These are phyloP conservation scores for Phalloptychus januarius DNA, from an alignment of 2,797 vertebrate species.

Conservation along the genomic window DNA sequence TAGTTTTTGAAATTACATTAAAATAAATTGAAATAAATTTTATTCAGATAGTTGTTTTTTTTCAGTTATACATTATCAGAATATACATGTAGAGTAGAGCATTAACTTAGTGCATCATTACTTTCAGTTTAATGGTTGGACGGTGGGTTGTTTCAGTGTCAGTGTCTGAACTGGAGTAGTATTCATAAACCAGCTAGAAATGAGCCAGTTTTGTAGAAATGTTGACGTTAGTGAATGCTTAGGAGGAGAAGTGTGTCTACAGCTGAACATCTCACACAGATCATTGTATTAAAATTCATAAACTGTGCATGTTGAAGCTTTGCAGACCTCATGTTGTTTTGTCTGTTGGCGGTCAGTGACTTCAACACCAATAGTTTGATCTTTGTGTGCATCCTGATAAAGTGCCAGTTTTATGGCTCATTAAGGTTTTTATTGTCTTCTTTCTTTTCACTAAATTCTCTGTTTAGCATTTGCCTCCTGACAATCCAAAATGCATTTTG, in stretches of 20 bases:
- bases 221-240: constrained; percentile 49
- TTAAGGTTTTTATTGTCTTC: constrained; percentile 32
- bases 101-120: constrained; percentile 79
- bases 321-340: constrained; percentile 27
- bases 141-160: constrained; percentile 53
- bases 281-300: constrained; percentile 48
- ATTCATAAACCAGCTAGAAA: constrained; percentile 54
- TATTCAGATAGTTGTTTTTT: constrained; percentile 22
- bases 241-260: constrained; percentile 30
- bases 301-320: constrained; percentile 39
- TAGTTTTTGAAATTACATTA: constrained; percentile 18
- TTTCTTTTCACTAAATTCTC: constrained; percentile 29
- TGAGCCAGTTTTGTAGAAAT: constrained; percentile 54
- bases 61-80: constrained; percentile 26
- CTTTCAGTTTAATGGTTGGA: constrained; percentile 66
- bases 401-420: constrained; percentile 80
- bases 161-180: constrained; percentile 51
- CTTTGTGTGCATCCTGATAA: constrained; percentile 57
- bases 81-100: constrained; percentile 26
- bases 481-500: constrained; percentile 21
- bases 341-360: constrained; percentile 37
- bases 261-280: constrained; percentile 42
- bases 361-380: constrained; percentile 60
- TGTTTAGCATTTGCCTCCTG: constrained; percentile 28
- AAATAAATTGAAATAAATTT: constrained; percentile 33